phyloP scores from a whole-genome alignment of 1,140 invertebrate genomes.

The Habropoda laboriosa region DNA sequence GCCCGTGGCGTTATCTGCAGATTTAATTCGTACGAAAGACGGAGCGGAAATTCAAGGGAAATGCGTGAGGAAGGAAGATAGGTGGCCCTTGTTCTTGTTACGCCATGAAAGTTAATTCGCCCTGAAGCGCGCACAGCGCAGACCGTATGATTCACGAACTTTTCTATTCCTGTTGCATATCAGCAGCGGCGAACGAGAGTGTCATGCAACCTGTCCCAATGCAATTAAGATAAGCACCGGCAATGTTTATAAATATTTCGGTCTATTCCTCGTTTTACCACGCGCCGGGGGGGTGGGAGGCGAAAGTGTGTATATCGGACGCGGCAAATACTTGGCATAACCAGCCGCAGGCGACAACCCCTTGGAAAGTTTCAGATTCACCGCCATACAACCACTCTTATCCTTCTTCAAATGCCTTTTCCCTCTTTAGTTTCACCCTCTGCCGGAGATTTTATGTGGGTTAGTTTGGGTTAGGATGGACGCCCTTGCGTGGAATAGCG shows the following conservation, averaged over 20 bases:
- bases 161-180: slow-evolving; percentile 65
- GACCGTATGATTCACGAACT: slow-evolving; percentile 61
- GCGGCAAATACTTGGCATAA: slow-evolving; percentile 68
- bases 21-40: slow-evolving; percentile 50
- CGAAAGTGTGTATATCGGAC: slow-evolving; percentile 55
- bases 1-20: slow-evolving; percentile 16
- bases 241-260: slow-evolving; percentile 73
- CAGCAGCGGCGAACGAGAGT: slow-evolving; percentile 56
- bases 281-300: not conserved
- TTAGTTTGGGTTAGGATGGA: slow-evolving; percentile 45
- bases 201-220: slow-evolving; percentile 65
- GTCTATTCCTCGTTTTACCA: slow-evolving; percentile 24
- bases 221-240: slow-evolving; percentile 75
- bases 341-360: slow-evolving; percentile 62
- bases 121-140: slow-evolving; percentile 44
- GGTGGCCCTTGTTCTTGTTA: slow-evolving; percentile 46
- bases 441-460: slow-evolving; percentile 37
- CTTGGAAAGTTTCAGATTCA: slow-evolving; percentile 65
- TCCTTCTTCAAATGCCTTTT: slow-evolving; percentile 16
- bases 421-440: slow-evolving; percentile 23
- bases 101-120: slow-evolving; percentile 62
- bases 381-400: not conserved
- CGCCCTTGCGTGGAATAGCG: slow-evolving; percentile 49
- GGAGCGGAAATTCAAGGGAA: not conserved
- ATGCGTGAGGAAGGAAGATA: slow-evolving; percentile 1